Evolutionary conservation across 1,140 invertebrate species (phyloP).

Genomic region (Adoxophyes honmai): DNA sequence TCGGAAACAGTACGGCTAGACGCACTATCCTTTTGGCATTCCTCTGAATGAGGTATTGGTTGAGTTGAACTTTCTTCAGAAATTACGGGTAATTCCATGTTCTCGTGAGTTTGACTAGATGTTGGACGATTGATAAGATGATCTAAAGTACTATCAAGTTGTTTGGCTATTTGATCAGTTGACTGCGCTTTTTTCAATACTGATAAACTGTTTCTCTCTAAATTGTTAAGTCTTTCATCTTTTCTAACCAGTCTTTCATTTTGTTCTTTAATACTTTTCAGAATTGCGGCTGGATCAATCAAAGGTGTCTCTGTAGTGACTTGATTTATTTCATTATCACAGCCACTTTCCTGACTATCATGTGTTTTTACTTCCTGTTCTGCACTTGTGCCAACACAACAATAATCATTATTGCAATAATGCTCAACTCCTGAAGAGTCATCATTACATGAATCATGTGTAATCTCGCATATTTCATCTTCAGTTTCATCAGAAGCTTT

Average conservation of each 20-base stretch:
- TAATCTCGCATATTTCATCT: slow-evolving; percentile 51
- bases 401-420: slow-evolving; percentile 10
- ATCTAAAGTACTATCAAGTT: slow-evolving; percentile 51
- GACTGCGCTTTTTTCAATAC: slow-evolving; percentile 34
- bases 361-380: neutral
- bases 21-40: neutral
- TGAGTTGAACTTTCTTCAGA: neutral
- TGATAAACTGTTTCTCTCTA: slow-evolving; percentile 34
- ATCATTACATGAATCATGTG: slow-evolving; percentile 43
- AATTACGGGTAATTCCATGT: neutral
- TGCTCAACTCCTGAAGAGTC: slow-evolving; percentile 24
- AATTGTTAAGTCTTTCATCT: slow-evolving; percentile 40
- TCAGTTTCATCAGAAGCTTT: slow-evolving; percentile 52
- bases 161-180: slow-evolving; percentile 30
- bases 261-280: slow-evolving; percentile 43
- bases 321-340: neutral
- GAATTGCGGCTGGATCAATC: slow-evolving; percentile 43
- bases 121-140: slow-evolving; percentile 38
- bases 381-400: neutral
- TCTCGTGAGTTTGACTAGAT: slow-evolving; percentile 24
- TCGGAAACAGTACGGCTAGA: too few relatives aligned
- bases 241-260: slow-evolving; percentile 43
- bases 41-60: too few relatives aligned
- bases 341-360: neutral
- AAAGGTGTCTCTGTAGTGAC: neutral